Base-by-base conservation (phyloP, 1,140 invertebrate genomes). In the Aphelinus certus region DNA sequence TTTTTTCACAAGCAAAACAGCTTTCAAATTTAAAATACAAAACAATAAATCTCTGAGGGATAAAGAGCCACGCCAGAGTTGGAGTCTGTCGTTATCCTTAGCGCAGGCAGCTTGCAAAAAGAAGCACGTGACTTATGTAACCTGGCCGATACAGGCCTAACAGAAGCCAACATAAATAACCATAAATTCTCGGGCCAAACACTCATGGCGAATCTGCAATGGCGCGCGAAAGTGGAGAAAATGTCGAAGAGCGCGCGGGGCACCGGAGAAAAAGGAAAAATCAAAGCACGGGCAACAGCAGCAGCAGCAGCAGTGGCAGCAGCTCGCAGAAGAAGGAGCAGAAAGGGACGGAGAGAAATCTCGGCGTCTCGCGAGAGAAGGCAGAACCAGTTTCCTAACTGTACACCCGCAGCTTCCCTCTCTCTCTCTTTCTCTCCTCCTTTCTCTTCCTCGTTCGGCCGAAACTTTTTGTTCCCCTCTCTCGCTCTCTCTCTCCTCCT, bases 381-480 rank as follows among this genome's bases (percentile, higher is more conserved):
- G 66, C 57, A 67, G 71, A 78, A 78, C 77, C 77, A 78, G 77
- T 78, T 78, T 78, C 61, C 77, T 75, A 78, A 78, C 77, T 78
- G 77, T 78, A 78, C 66, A 65, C n/a, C 56, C 7, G 45, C 51
- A 66, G 53, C 66, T 58, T 53, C 4, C 51, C 45, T 46, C 42
- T 46, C 48, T 56, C 26, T 49, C 49, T 61, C 26, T 61, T 55
- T 51, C 57, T 58, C 48, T 57, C 56, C 26, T 55, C 65, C 56
- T 62, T 62, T 73, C 64, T 73, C 71, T 73, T 61, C 43, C 60
- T 71, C 70, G 10, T 63, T 47, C 42, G 48, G 63, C 48, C 42
- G n/a, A 71, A 71, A 71, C 56, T 47, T 71, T 57, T 49, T 47
- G 9, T 42, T 63, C 61, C 64, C 49, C 58, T 45, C 63, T 51